Conservation (phyloP, 2,113 vertebrate species). For the Lathamus discolor region DNA sequence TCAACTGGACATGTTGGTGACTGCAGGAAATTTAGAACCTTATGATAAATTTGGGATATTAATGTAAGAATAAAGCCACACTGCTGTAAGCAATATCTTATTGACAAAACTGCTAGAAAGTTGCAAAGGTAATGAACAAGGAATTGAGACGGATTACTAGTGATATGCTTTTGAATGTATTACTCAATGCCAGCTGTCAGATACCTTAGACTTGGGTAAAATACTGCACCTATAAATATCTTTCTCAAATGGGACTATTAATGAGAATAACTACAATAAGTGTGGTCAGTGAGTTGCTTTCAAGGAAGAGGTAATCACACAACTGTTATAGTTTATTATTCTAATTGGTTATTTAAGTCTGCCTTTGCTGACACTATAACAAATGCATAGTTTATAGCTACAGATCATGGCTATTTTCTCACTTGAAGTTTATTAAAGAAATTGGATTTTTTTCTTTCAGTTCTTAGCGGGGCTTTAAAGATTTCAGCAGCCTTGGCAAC, state of each 20-base stretch:
- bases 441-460: not conserved
- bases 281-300: not conserved
- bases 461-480: not conserved
- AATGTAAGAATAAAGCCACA: constrained; percentile 28
- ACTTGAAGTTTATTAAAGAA: not conserved
- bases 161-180: not conserved
- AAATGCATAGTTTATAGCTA: not conserved
- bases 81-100: constrained; percentile 38
- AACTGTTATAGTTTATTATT: not conserved
- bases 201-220: not conserved
- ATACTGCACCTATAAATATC: not conserved
- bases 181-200: not conserved
- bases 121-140: constrained; percentile 45
- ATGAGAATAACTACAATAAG: not conserved
- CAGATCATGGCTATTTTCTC: not conserved
- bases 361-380: not conserved
- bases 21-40: constrained; percentile 28
- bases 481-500: not conserved
- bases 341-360: not conserved
- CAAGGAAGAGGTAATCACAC: not conserved
- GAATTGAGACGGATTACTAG: constrained; percentile 52
- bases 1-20: not conserved
- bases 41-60: constrained; percentile 56
- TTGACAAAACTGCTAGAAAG: constrained; percentile 46
- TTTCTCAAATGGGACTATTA: not conserved